Evolutionary conservation across 2,888 invertebrate genomes (phyloP).

Genomic region (Acanthosepion lycidas): DNA sequence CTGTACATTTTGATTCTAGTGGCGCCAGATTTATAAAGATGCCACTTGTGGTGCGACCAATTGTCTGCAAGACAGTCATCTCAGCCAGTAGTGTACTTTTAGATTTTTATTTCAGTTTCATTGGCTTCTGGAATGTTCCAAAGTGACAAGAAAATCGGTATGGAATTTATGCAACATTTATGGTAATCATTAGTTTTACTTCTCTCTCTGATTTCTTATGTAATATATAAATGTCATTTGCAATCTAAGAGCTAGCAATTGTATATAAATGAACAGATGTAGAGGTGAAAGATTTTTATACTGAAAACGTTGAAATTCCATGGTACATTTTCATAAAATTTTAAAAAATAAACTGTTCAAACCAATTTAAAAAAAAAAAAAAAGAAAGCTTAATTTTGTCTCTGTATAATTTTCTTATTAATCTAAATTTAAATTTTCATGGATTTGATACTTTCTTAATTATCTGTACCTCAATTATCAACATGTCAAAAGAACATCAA

Average conservation of each 20-base stretch:
- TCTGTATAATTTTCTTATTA: no score
- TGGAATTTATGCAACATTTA: not conserved
- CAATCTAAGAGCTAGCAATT: not conserved
- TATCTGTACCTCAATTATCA: no score
- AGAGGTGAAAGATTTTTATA: no score
- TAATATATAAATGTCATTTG: not conserved
- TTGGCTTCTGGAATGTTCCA: not conserved
- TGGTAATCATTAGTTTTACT: not conserved
- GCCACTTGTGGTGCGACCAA: constrained; percentile 12
- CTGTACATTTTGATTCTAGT: not conserved
- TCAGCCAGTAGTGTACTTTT: not conserved
- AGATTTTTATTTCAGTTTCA: constrained; percentile 1
- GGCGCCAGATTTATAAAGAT: constrained; percentile 4
- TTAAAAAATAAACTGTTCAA: no score
- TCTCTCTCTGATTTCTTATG: not conserved
- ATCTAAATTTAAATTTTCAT: no score
- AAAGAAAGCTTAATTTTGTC: no score
- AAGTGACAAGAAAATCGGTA: not conserved
- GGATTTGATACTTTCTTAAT: no score
- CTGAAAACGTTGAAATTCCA: no score
- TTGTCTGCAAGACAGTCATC: constrained; percentile 11
- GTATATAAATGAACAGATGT: no score
- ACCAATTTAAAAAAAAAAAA: no score
- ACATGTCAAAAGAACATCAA: no score
- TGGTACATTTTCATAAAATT: no score